Conservation (phyloP, 2,888 invertebrate species). For the Chrysolina haemoptera region DNA sequence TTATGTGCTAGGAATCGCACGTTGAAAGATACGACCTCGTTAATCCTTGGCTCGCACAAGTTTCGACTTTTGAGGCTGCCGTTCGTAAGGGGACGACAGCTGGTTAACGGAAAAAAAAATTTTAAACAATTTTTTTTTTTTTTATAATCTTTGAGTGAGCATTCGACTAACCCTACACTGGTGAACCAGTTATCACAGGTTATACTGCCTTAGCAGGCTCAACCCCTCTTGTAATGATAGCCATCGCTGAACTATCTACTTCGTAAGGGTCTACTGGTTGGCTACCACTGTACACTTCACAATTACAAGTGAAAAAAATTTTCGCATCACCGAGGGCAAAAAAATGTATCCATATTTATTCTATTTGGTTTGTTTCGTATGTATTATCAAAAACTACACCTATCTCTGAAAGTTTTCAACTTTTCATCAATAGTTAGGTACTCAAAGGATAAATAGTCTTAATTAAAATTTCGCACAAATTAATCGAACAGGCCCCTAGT, state of each 20-base stretch:
- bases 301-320: constrained; percentile 50
- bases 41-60: too few species aligned
- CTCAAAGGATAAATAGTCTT: constrained; percentile 32
- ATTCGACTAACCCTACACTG: too few species aligned
- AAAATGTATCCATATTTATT: neutral
- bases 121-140: too few species aligned
- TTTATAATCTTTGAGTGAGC: too few species aligned
- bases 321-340: constrained; percentile 48
- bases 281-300: constrained; percentile 54
- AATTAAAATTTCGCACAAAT: constrained; percentile 40
- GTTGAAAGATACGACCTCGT: neutral
- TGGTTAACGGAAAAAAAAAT: too few species aligned
- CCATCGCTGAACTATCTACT: too few species aligned
- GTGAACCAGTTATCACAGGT: too few species aligned
- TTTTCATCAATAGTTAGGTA: constrained; percentile 42
- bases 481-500: constrained; percentile 40
- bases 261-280: constrained; percentile 53
- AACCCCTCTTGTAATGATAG: too few species aligned
- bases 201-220: too few species aligned
- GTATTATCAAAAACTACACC: constrained; percentile 32
- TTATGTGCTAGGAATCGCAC: neutral
- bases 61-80: too few species aligned
- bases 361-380: neutral
- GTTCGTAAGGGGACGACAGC: too few species aligned
- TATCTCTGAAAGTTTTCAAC: constrained; percentile 33